Percentiles rank a stretch among this genome's conserved stretches.
These are phyloP conservation scores for Mus spicilegus DNA, from an alignment of 2,113 vertebrate species.

Conservation along the genomic window DNA sequence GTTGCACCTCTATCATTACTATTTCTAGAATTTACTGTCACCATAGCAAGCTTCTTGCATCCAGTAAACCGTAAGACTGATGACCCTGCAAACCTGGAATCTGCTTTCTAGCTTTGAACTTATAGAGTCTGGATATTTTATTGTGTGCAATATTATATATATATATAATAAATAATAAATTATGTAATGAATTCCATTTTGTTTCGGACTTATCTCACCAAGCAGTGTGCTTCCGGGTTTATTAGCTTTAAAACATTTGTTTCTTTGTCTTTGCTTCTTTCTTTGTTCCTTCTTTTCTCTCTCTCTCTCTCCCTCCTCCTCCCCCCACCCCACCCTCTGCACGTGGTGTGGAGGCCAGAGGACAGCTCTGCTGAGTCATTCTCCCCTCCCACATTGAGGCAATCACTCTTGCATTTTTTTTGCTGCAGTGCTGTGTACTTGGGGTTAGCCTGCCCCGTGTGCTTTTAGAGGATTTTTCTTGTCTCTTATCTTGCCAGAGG, in stretches of 20 bases:
- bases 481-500: background rate
- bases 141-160: background rate
- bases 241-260: background rate
- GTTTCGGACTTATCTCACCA: background rate
- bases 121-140: background rate
- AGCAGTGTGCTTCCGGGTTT: background rate
- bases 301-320: no score
- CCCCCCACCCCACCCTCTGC: rapidly evolving
- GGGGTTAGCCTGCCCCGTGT: background rate
- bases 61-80: background rate
- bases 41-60: background rate
- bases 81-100: background rate
- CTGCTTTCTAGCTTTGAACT: background rate
- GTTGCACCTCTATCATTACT: background rate
- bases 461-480: background rate
- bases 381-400: background rate
- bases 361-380: background rate
- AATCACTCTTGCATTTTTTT: background rate
- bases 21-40: background rate
- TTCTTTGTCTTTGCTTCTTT: background rate
- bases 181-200: background rate
- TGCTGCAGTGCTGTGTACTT: background rate
- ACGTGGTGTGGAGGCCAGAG: no score
- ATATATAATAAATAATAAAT: background rate
- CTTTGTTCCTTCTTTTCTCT: no score